phyloP scores from a whole-genome alignment of 2,797 vertebrate species.

The Siniperca scherzeri region DNA sequence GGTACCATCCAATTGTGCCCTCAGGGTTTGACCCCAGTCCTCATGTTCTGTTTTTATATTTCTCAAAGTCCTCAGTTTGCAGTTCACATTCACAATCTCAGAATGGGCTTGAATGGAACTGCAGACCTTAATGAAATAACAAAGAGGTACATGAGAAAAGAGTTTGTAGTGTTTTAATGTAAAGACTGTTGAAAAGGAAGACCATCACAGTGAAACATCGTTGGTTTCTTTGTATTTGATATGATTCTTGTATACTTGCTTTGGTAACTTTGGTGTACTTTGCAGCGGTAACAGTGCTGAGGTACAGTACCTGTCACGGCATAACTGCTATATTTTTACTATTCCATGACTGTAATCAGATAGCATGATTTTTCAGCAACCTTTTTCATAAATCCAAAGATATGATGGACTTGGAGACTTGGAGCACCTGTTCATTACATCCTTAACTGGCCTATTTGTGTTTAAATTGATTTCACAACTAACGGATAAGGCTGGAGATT shows the following conservation, averaged over 20 bases:
- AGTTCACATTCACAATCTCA: neutral
- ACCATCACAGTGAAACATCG: neutral
- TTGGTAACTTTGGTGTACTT: neutral
- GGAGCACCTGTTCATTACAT: neutral
- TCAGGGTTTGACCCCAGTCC: neutral
- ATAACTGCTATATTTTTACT: neutral
- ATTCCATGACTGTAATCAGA: neutral
- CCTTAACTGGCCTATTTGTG: neutral
- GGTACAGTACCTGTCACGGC: neutral
- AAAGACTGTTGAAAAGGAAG: neutral
- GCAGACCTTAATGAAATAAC: neutral
- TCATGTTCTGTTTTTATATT: neutral
- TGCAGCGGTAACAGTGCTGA: neutral
- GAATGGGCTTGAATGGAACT: neutral
- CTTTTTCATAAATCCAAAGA: neutral
- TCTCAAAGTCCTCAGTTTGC: neutral
- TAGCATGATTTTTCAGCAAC: neutral
- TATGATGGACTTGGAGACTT: neutral
- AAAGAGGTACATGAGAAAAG: neutral
- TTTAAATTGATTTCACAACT: neutral
- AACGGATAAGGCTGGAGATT: neutral
- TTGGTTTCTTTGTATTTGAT: neutral
- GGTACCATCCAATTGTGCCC: neutral
- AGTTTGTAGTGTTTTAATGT: neutral
- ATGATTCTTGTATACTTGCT: too few species aligned